Base-by-base conservation (phyloP, 2,888 invertebrate genomes). In the Brenthis ino region DNA sequence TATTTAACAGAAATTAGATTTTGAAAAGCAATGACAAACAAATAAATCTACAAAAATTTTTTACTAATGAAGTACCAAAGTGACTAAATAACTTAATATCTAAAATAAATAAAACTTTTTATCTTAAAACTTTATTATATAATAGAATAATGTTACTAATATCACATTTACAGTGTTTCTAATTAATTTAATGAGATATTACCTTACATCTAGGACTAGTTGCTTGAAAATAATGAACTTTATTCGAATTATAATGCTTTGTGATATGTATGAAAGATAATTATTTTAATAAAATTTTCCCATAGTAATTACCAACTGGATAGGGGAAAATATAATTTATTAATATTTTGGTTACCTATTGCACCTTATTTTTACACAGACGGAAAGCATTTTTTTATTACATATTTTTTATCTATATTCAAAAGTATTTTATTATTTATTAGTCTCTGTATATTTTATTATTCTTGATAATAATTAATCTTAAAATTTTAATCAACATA, bases 91-190 rank as follows among this genome's bases (percentile, higher is more conserved):
- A 13, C 1, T 0, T 20, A 37, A 37, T 33, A n/a, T 5, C 37
- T 43, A 33, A 53, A 20, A 16, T 11, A 43, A 60, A 56, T 3
- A 70, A 57, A 65, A 37, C 53, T 51, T 48, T 8, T 60, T 43
- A 65, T 63, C 56, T 61, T 72, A 66, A 69, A 77, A 76, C 72
- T 79, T 82, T 64, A 68, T 83, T 85, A 84, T 83, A 86, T 80
- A 76, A 85, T 85, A 77, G 77, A 80, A 75, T 72, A 66, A 71
- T 88, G 81, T 88, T 85, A 89, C 90, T 91, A 92, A 85, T 91
- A 92, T 92, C 91, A 92, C 91, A 92, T 88, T 83, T 82, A 90
- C 85, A 90, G 86, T 89, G 89, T 86, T 76, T 80, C 85, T 88
- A 86, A 84, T 76, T 80, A 70, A 58, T 61, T 75, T 72, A 71